phyloP scores from a whole-genome alignment of 2,113 vertebrate genomes.

The Gracilinanus agilis region DNA sequence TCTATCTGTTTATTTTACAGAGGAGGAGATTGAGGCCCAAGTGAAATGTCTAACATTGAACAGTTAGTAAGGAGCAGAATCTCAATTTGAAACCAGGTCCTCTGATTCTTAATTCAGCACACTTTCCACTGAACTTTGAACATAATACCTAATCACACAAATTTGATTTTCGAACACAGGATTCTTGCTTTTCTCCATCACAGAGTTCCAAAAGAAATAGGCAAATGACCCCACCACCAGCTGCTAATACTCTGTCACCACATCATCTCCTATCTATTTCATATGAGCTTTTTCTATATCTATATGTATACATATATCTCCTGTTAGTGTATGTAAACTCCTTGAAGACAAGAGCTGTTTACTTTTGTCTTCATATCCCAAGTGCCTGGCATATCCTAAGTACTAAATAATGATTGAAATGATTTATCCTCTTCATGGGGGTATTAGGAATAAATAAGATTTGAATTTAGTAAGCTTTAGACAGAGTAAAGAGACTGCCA shows the following conservation, averaged over 20 bases:
- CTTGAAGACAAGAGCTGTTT: neutral
- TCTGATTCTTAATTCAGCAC: neutral
- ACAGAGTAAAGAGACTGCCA: no score
- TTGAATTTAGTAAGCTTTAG: no score
- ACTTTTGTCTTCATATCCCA: neutral
- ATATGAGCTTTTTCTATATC: neutral
- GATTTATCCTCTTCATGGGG: neutral
- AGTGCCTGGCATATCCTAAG: neutral
- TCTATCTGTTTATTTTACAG: neutral
- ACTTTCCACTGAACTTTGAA: neutral
- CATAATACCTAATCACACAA: neutral
- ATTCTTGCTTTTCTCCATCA: conserved; percentile 10
- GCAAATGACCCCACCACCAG: neutral
- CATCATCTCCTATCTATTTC: neutral
- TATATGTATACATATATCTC: neutral
- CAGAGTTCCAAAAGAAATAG: conserved; percentile 1
- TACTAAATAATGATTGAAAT: neutral
- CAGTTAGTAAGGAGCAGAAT: neutral
- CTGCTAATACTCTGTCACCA: neutral
- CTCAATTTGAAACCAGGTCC: neutral
- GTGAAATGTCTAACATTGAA: neutral
- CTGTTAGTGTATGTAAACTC: neutral
- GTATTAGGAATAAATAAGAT: no score
- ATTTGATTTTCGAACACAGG: conserved; percentile 8
- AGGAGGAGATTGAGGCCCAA: neutral